Percentiles rank a stretch among this genome's conserved stretches.
Evolutionary conservation across 1,140 invertebrate species (phyloP).

Genomic region (Phthorimaea operculella): DNA sequence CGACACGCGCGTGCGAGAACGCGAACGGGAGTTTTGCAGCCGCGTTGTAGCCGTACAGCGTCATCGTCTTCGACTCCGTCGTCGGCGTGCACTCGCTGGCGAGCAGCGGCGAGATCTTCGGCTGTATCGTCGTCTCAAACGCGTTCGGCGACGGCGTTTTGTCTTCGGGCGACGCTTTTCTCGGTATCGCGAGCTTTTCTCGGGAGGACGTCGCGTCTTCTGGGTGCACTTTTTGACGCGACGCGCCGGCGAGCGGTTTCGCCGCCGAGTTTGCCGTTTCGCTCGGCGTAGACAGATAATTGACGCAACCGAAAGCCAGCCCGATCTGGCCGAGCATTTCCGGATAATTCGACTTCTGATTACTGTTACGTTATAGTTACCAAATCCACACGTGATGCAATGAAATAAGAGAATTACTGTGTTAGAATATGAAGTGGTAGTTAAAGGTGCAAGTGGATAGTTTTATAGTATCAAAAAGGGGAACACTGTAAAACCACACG

Average conservation of each 20-base stretch:
- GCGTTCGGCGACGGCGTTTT: constrained; percentile 45
- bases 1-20: constrained; percentile 48
- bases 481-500: constrained; percentile 32
- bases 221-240: constrained; percentile 53
- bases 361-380: constrained; percentile 40
- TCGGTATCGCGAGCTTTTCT: constrained; percentile 43
- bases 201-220: constrained; percentile 39
- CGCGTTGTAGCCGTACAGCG: constrained; percentile 60
- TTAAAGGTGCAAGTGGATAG: background rate
- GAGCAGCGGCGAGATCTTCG: constrained; percentile 55
- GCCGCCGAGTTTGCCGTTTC: constrained; percentile 19
- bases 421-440: constrained; percentile 18
- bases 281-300: constrained; percentile 53
- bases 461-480: background rate
- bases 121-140: constrained; percentile 33
- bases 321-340: constrained; percentile 67
- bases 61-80: constrained; percentile 43
- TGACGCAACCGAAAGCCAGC: constrained; percentile 64
- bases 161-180: constrained; percentile 49
- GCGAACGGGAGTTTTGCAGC: constrained; percentile 62
- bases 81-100: constrained; percentile 45
- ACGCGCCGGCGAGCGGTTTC: constrained; percentile 28
- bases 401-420: constrained; percentile 27
- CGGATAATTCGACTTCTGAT: constrained; percentile 65
- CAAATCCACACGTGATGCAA: constrained; percentile 36